Evolutionary conservation across 1,140 invertebrate species (phyloP).

Genomic region (Neuroterus valhalla): DNA sequence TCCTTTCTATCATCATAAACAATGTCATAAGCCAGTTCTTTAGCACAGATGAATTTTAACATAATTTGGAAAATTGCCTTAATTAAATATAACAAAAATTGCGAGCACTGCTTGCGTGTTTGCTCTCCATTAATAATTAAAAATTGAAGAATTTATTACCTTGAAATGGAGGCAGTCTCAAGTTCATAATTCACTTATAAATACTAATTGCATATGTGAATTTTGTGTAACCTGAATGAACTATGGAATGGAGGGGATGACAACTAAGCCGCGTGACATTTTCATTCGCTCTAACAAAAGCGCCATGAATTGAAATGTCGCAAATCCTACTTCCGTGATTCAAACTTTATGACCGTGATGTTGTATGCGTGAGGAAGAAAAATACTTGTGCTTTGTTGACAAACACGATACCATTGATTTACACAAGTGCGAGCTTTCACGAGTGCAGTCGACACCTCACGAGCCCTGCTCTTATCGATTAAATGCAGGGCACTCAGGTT

Average conservation of each 20-base stretch:
- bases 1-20: too few relatives aligned
- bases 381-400: conserved; percentile 61
- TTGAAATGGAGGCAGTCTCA: too few relatives aligned
- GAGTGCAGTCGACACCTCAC: conserved; percentile 58
- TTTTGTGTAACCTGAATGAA: not conserved
- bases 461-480: conserved; percentile 54
- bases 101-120: too few relatives aligned
- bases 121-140: too few relatives aligned
- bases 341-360: conserved; percentile 37
- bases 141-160: too few relatives aligned
- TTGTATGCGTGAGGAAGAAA: conserved; percentile 37
- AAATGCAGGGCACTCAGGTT: conserved; percentile 46
- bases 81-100: too few relatives aligned
- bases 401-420: conserved; percentile 63
- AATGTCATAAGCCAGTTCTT: too few relatives aligned
- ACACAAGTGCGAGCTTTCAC: conserved; percentile 60
- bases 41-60: too few relatives aligned
- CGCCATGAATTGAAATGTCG: not conserved
- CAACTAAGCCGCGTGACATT: conserved; percentile 13
- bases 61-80: conserved; percentile 1
- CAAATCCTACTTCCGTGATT: conserved; percentile 32
- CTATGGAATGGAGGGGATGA: not conserved
- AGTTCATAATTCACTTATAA: too few relatives aligned
- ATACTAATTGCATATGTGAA: too few relatives aligned
- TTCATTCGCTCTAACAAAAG: not conserved